Conservation (phyloP, 2,113 vertebrate genomes). For the Rostratula benghalensis region DNA sequence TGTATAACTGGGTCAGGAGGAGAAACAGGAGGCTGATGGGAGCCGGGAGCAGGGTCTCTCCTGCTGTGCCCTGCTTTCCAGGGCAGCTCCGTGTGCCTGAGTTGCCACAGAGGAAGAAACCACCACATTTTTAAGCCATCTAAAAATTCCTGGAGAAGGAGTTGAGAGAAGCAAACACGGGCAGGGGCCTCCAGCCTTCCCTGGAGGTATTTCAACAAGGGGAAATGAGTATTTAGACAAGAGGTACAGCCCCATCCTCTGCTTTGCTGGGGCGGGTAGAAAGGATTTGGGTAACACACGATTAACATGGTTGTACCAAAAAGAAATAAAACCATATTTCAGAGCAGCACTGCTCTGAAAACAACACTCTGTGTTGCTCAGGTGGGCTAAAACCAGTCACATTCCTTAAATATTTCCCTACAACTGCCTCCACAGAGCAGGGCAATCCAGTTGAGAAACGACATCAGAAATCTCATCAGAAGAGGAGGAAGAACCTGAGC, state of each 20-base stretch:
- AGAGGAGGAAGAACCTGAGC: not conserved
- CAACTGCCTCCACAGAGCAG: not conserved
- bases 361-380: not conserved
- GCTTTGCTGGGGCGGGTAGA: not conserved
- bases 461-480: not conserved
- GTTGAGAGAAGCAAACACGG: not conserved
- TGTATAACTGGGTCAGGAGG: conserved; percentile 53
- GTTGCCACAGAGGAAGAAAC: not conserved
- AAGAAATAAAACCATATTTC: not conserved
- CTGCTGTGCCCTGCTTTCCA: not conserved
- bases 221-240: not conserved
- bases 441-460: not conserved
- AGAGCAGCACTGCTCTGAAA: not conserved
- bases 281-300: not conserved
- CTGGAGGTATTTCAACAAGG: not conserved
- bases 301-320: not conserved
- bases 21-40: not conserved
- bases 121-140: not conserved
- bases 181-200: not conserved
- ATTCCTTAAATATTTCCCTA: not conserved
- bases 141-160: conserved; percentile 37
- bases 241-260: not conserved
- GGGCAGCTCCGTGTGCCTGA: not conserved
- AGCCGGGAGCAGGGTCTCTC: not conserved
- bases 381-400: not conserved